Base-by-base conservation (phyloP, 1,140 invertebrate species). In the Oedothorax gibbosus region DNA sequence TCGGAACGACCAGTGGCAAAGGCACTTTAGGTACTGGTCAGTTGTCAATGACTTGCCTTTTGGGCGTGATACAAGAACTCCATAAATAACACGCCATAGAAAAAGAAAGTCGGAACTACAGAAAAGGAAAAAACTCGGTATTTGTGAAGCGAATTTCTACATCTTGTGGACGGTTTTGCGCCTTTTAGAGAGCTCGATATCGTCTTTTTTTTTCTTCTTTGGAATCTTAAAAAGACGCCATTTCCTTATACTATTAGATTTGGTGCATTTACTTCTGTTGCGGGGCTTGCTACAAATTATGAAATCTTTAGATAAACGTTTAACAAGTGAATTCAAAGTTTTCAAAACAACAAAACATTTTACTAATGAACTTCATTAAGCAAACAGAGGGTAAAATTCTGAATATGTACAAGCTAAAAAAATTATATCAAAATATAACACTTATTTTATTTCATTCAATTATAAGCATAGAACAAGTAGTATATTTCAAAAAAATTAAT, bases 31-130 rank as follows among this genome's bases (percentile, higher is more conserved):
- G 60, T 81, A 68, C 57, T 71, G 78, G 78, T 81, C 78, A 81
- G 66, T 81, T 81, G 78, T 69, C 78, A 81, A 81, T 81, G 66
- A 56, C 77, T 71, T 81, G 78, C 78, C 78, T 81, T 81, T 81
- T 81, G 78, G 78, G 78, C 54, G 78, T 62, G 56, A 71, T 81
- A 81, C 78, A 81, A 60, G 54, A 71, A 81, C 51, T 71, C 65
- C 65, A 81, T 81, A 81, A 81, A 81, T 81, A 81, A 81, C 78
- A 81, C 53, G 62, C 35, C 66, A 57, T 81, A 62, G 14, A 68
- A 66, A 71, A 71, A 75, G 21, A 56, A 80, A 69, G 53, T 54
- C 77, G 35, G 54, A 51, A 15, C 35, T 18, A 81, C 21, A 68
- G 53, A 35, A 8, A 56, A 56, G 66, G 53, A 71, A 81, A 57